Evolutionary conservation across 2,797 vertebrate species (phyloP).

Genomic region (Morelia viridis): DNA sequence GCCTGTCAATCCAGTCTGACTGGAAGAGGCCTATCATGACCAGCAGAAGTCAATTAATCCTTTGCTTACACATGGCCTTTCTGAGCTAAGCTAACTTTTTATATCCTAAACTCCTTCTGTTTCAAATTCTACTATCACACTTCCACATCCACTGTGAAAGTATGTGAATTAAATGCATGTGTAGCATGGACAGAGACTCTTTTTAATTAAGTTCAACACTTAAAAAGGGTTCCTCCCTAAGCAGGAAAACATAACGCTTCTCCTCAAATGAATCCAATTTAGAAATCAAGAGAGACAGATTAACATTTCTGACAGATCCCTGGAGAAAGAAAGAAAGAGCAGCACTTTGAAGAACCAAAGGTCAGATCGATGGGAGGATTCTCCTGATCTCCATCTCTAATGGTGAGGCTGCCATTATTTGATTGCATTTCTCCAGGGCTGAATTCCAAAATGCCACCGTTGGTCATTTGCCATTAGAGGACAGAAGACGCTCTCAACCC

Average conservation of each 20-base stretch:
- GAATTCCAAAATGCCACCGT: conserved; percentile 39
- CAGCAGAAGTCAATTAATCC: conserved; percentile 85
- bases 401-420: conserved; percentile 12
- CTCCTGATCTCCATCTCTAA: conserved; percentile 32
- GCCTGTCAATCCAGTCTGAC: conserved; percentile 70
- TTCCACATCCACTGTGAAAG: conserved; percentile 66
- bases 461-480: conserved; percentile 20
- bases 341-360: conserved; percentile 33
- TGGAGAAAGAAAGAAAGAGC: conserved; percentile 16
- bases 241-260: neutral
- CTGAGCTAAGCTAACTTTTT: conserved; percentile 79
- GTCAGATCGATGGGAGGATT: conserved; percentile 33
- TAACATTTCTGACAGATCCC: conserved; percentile 26
- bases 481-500: conserved; percentile 15
- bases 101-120: conserved; percentile 71
- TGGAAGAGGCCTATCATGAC: conserved; percentile 75
- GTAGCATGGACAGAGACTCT: conserved; percentile 53
- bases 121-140: conserved; percentile 67
- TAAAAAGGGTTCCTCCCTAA: conserved; percentile 3
- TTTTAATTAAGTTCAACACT: conserved; percentile 50
- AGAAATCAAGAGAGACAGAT: neutral
- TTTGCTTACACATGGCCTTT: conserved; percentile 73
- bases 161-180: conserved; percentile 72
- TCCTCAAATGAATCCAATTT: neutral
- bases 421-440: conserved; percentile 1